Evolutionary conservation across 2,113 vertebrate genomes (phyloP), one percentile per base, ranked within the genome.

Genomic region (Rostratula benghalensis): DNA sequence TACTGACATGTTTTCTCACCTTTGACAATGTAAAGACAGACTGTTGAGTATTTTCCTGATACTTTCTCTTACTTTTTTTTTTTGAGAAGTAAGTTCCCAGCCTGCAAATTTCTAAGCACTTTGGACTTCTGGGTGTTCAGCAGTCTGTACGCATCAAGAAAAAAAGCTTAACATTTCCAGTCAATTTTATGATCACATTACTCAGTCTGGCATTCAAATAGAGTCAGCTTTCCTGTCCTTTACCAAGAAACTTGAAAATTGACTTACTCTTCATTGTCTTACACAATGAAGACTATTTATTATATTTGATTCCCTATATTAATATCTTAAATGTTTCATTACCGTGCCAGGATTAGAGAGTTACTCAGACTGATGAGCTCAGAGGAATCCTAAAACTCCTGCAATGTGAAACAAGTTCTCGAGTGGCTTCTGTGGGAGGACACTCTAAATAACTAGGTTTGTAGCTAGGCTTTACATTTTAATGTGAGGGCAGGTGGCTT

Each of bases 401-500:
- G 35, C 48, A 83, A 51, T 76, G 46, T 63, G 83, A 92, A 91
- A 64, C 35, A 37, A 67, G 43, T n/a, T 94, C 61, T 87, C 85
- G 60, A 93, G 37, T 77, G 53, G 17, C 43, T 95, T 94, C 87
- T 77, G 13, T 37, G 91, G 45, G 43, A 91, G 53, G 67, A 88
- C 1, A 6, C 39, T 87, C 65, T 94, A 89, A 88, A 87, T 93
- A 93, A 82, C 64, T 88, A 83, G 23, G 90, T 91, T 96, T 89
- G 78, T 83, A 91, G n/a, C 41, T 54, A 39, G 35, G 84, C 78
- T 96, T 95, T 90, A 76, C 76, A 93, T 96, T 95, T 83, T 94
- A 94, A 89, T 64, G 50, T 86, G 71, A 92, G 94, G 89, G 43
- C 67, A 88, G 61, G 89, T 95, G 93, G 73, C 76, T 96, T 90